These are phyloP conservation scores for Coptodon bakossiorum DNA, from an alignment of 2,113 vertebrate genomes.

Conservation along the genomic window DNA sequence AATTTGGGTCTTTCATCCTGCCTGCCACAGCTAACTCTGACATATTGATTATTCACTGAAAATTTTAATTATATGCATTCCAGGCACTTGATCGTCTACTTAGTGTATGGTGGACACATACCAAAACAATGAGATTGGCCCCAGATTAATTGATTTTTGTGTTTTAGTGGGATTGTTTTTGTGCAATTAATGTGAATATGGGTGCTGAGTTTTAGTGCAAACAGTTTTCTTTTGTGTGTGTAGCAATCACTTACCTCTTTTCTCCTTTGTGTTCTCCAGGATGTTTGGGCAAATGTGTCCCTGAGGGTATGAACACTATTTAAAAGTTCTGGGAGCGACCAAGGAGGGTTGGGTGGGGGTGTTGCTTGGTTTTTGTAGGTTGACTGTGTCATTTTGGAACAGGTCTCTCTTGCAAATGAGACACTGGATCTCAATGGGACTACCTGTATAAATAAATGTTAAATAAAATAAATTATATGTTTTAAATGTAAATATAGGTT, in stretches of 20 bases:
- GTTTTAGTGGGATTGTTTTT: neutral
- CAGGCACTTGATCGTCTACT: neutral
- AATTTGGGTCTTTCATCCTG: neutral
- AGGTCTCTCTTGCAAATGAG: neutral
- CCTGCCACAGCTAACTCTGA: neutral
- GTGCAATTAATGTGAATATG: neutral
- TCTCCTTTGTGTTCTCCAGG: neutral
- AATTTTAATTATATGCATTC: neutral
- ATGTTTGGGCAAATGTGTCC: neutral
- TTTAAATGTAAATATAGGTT: neutral
- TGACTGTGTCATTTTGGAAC: neutral
- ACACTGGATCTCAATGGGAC: neutral
- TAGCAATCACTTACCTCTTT: neutral
- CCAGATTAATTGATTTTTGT: neutral
- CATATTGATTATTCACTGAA: neutral
- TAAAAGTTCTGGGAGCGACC: neutral
- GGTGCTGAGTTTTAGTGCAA: neutral
- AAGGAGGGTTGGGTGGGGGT: neutral
- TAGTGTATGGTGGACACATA: neutral
- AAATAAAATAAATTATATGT: neutral
- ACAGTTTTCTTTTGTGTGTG: fast-evolving
- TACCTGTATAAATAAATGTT: neutral
- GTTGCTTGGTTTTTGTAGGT: neutral
- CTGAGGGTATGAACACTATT: neutral
- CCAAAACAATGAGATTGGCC: neutral